A percentile compares a stretch with the other conserved stretches of the same genome.
These are phyloP conservation scores for Taurulus bubalis DNA, from an alignment of 2,113 vertebrate genomes.

Conservation along the genomic window DNA sequence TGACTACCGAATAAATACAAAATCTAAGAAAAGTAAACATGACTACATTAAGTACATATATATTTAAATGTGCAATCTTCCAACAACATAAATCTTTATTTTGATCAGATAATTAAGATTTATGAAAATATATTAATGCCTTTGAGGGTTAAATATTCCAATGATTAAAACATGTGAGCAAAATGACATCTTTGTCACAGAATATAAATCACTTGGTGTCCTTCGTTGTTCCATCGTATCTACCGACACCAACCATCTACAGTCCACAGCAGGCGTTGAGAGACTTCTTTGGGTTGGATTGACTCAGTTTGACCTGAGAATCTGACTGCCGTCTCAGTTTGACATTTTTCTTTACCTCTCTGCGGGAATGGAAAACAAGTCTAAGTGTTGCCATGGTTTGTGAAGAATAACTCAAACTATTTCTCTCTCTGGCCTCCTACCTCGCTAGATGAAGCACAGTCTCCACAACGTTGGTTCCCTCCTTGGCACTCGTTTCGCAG, in stretches of 20 bases:
- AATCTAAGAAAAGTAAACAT: neutral
- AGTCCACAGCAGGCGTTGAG: conserved; percentile 69
- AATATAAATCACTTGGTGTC: conserved; percentile 19
- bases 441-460: conserved; percentile 80
- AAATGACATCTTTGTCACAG: neutral
- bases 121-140: conserved; percentile 26
- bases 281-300: conserved; percentile 44
- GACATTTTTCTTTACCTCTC: conserved; percentile 78
- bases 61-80: conserved; percentile 40
- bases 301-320: conserved; percentile 55
- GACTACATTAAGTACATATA: neutral
- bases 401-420: conserved; percentile 6
- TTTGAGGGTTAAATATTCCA: conserved; percentile 23
- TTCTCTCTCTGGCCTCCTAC: conserved; percentile 54
- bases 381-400: conserved; percentile 6
- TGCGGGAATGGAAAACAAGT: conserved; percentile 34
- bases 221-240: neutral
- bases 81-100: conserved; percentile 43
- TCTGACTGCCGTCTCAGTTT: conserved; percentile 45
- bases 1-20: conserved; percentile 35
- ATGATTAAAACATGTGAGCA: conserved; percentile 26
- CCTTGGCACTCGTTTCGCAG: conserved; percentile 86
- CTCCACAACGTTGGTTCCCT: conserved; percentile 79
- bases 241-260: conserved; percentile 33
- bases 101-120: conserved; percentile 23